A percentile compares a stretch with the other conserved stretches of the same genome.
Evolutionary conservation across 2,113 vertebrate species (phyloP).

Genomic region (Uria aalge): DNA sequence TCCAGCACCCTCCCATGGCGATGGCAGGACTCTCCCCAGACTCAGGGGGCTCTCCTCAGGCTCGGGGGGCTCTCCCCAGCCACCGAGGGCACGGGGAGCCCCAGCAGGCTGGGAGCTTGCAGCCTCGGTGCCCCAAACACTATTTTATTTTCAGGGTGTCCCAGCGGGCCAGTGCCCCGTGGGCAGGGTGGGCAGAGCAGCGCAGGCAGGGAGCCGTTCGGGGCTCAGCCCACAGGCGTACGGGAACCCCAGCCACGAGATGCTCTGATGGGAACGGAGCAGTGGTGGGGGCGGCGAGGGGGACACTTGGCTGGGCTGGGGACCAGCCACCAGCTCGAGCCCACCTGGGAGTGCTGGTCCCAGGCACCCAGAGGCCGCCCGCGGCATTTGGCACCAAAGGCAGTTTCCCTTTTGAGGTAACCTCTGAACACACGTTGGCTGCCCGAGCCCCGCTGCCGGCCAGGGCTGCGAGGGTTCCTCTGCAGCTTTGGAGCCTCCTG

Average conservation of each 20-base stretch:
- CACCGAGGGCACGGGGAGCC: neutral
- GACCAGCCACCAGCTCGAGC: rapidly evolving
- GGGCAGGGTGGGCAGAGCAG: neutral
- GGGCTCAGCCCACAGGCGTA: neutral
- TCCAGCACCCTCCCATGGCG: neutral
- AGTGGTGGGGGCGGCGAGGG: rapidly evolving
- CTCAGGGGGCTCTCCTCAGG: neutral
- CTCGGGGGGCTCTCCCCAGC: neutral
- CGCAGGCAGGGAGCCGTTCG: neutral
- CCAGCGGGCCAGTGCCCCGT: no score
- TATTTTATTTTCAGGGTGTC: neutral
- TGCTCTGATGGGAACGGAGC: neutral
- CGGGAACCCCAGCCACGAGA: rapidly evolving
- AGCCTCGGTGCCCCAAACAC: neutral
- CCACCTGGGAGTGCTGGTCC: neutral
- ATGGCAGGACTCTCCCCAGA: neutral
- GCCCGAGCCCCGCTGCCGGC: rapidly evolving
- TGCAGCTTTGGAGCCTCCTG: neutral
- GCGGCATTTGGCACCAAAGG: neutral
- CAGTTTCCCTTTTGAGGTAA: neutral
- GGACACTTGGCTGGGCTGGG: neutral
- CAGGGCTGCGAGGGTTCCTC: neutral
- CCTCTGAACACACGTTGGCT: rapidly evolving
- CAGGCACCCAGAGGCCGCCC: rapidly evolving
- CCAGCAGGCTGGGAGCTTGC: neutral